A percentile compares a stretch with the other conserved stretches of the same genome.
Evolutionary conservation across 1,140 invertebrate species (phyloP).

Genomic region (Augochlora pura): DNA sequence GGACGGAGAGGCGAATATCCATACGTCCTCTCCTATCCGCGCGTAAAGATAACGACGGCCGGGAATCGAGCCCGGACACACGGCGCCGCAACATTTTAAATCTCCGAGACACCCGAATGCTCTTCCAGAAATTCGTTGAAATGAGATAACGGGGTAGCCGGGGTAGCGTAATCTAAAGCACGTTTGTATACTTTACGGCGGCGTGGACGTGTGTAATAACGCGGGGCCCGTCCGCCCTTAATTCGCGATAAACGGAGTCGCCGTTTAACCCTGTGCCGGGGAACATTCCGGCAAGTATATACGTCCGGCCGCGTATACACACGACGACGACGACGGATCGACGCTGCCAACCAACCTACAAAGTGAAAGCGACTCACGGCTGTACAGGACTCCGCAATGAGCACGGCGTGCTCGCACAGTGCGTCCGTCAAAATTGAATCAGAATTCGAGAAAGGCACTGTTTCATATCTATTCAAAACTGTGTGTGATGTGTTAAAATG

Average conservation of each 20-base stretch:
- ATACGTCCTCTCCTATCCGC: background rate
- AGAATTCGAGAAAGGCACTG: no score
- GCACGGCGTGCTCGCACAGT: no score
- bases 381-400: no score
- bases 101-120: background rate
- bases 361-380: no score
- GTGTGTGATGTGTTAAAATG: no score
- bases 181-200: background rate
- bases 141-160: conserved; percentile 21
- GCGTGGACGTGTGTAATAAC: conserved; percentile 19
- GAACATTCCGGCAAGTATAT: no score
- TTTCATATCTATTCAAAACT: no score
- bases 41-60: conserved; percentile 36
- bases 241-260: conserved; percentile 8
- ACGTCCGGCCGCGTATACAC: no score
- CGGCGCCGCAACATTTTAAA: conserved; percentile 15
- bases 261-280: background rate
- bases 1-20: background rate
- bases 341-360: no score
- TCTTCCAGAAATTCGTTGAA: conserved; percentile 40
- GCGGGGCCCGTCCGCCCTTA: background rate
- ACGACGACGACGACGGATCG: no score
- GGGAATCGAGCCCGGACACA: conserved; percentile 14
- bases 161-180: conserved; percentile 12
- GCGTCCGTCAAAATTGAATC: no score